Percentiles rank a stretch among this genome's conserved stretches.
These are phyloP conservation scores for Epirrita christyi DNA, from an alignment of 2,888 invertebrate genomes.

Conservation along the genomic window DNA sequence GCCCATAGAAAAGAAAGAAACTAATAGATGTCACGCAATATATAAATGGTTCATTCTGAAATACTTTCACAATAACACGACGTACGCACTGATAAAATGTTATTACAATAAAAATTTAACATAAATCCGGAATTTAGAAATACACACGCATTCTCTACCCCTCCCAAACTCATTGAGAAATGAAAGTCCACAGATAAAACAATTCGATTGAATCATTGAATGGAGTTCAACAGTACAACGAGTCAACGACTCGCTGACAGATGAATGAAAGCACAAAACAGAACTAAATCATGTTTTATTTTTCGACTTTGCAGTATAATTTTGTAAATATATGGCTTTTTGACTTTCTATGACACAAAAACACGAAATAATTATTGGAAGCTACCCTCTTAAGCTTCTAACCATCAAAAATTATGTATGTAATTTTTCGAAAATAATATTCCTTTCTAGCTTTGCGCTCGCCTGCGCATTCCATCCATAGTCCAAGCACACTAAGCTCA, in stretches of 20 bases:
- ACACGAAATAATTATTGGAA: no score
- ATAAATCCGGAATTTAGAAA: slow-evolving; percentile 70
- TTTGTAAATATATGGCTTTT: no score
- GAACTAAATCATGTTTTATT: neutral
- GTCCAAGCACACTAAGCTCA: no score
- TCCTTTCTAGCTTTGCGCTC: no score
- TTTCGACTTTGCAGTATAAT: neutral
- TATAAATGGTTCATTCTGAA: slow-evolving; percentile 60
- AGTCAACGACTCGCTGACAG: slow-evolving; percentile 44
- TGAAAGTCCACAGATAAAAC: slow-evolving; percentile 69
- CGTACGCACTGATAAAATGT: slow-evolving; percentile 59
- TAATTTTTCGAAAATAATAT: no score
- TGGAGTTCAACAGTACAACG: no score
- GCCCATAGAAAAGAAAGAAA: slow-evolving; percentile 68
- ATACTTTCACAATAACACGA: slow-evolving; percentile 68
- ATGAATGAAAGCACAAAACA: slow-evolving; percentile 26
- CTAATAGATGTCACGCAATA: slow-evolving; percentile 59
- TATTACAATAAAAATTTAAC: slow-evolving; percentile 64
- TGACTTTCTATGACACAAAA: no score
- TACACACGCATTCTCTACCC: slow-evolving; percentile 81
- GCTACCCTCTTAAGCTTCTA: no score
- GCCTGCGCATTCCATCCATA: no score
- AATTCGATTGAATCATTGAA: slow-evolving; percentile 48
- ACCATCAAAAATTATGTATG: no score
- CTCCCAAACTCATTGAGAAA: slow-evolving; percentile 81